Conservation (phyloP, 2,888 invertebrate genomes). For the Lycia hirtaria region DNA sequence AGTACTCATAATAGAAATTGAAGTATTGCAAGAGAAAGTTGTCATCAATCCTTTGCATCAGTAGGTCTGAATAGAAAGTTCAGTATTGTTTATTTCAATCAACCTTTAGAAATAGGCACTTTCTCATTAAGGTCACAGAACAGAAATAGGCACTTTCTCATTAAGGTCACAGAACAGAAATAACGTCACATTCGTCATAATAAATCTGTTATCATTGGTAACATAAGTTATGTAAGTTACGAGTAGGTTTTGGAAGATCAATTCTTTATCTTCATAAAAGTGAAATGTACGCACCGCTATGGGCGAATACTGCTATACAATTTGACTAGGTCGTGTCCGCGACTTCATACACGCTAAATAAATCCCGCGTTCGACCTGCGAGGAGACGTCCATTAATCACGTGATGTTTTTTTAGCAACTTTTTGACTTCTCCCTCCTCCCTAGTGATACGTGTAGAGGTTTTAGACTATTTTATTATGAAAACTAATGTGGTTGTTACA, state of each 20-base stretch:
- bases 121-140: conserved; percentile 16
- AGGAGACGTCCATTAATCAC: no score
- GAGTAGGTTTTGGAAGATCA: not conserved
- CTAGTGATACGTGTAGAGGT: no score
- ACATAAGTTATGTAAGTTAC: conserved; percentile 10
- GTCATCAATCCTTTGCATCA: conserved; percentile 3
- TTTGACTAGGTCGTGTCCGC: no score
- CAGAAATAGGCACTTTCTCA: conserved; percentile 12
- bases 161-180: conserved; percentile 10
- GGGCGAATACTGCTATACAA: no score
- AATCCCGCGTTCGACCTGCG: no score
- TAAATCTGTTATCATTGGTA: not conserved
- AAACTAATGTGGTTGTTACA: no score
- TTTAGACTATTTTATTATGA: no score
- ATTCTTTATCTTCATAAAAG: not conserved
- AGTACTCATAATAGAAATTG: not conserved
- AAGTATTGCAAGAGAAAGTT: not conserved
- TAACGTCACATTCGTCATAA: conserved; percentile 5
- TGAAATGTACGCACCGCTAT: not conserved
- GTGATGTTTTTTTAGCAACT: no score
- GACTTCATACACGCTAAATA: no score
- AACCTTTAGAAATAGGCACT: no score
- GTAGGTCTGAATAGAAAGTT: conserved; percentile 2
- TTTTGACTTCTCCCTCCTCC: no score
- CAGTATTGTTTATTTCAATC: not conserved